Conservation (phyloP, 2,797 vertebrate genomes). For the Anguilla anguilla region DNA sequence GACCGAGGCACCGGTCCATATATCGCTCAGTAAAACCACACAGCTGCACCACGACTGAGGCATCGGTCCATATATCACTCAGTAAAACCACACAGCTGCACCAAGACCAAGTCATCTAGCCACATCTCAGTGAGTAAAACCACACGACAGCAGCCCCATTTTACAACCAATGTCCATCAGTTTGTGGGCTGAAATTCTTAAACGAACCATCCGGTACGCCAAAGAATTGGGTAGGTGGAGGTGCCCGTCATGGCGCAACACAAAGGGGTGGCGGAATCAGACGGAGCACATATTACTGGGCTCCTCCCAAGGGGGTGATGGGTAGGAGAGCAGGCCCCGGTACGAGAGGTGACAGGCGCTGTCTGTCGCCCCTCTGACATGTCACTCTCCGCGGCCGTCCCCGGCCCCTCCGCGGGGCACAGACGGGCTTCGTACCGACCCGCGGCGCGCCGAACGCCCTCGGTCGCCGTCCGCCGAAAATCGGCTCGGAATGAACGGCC, state of each 20-base stretch:
- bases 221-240: background rate
- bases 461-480: conserved; percentile 26
- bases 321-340: background rate
- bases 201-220: background rate
- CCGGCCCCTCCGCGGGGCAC: background rate
- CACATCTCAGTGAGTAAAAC: background rate
- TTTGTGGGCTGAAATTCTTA: background rate
- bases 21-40: background rate
- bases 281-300: background rate
- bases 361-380: conserved; percentile 17
- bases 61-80: background rate
- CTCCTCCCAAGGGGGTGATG: background rate
- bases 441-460: background rate
- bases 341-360: background rate
- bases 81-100: background rate
- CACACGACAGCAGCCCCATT: background rate
- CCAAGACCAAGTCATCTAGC: background rate
- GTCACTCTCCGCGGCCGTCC: conserved; percentile 21
- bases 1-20: no score
- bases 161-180: background rate
- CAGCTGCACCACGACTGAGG: background rate
- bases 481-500: background rate
- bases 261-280: background rate
- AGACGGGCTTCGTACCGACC: background rate
- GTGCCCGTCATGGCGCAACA: background rate